A percentile compares a stretch with the other conserved stretches of the same genome.
These are phyloP conservation scores for Mesoclemmys tuberculata DNA, from an alignment of 2,113 vertebrate species.

Conservation along the genomic window DNA sequence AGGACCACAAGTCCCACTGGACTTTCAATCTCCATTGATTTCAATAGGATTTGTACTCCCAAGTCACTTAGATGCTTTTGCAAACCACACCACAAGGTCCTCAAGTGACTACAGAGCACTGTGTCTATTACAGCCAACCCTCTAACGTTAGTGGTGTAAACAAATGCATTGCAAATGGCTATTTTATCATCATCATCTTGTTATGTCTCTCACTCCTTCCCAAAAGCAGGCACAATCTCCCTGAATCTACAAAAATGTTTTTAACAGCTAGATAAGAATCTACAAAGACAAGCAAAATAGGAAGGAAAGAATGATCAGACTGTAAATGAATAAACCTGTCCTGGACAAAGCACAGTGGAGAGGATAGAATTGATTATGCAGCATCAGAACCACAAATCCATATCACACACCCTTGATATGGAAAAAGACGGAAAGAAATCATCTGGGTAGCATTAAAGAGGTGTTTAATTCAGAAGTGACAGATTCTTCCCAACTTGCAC, in stretches of 20 bases:
- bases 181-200: slow-evolving; percentile 53
- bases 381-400: slow-evolving; percentile 68
- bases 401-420: slow-evolving; percentile 55
- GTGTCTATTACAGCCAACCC: slow-evolving; percentile 22
- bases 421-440: slow-evolving; percentile 30
- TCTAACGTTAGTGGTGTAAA: slow-evolving; percentile 47
- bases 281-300: slow-evolving; percentile 57
- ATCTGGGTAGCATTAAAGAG: too few species aligned
- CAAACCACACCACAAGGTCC: background rate
- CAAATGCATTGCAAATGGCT: slow-evolving; percentile 47
- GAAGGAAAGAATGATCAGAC: slow-evolving; percentile 44
- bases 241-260: slow-evolving; percentile 41
- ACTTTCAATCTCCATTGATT: slow-evolving; percentile 1
- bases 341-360: slow-evolving; percentile 58
- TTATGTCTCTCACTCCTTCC: background rate
- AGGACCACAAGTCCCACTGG: slow-evolving; percentile 25
- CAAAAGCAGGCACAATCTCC: slow-evolving; percentile 37
- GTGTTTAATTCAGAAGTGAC: slow-evolving; percentile 15
- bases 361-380: slow-evolving; percentile 66
- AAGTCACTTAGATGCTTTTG: slow-evolving; percentile 10
- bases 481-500: background rate
- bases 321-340: slow-evolving; percentile 60
- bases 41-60: slow-evolving; percentile 42
- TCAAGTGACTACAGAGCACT: background rate
- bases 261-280: slow-evolving; percentile 66